Conservation (phyloP, 1,140 invertebrate species). For the Piezodorus guildinii region DNA sequence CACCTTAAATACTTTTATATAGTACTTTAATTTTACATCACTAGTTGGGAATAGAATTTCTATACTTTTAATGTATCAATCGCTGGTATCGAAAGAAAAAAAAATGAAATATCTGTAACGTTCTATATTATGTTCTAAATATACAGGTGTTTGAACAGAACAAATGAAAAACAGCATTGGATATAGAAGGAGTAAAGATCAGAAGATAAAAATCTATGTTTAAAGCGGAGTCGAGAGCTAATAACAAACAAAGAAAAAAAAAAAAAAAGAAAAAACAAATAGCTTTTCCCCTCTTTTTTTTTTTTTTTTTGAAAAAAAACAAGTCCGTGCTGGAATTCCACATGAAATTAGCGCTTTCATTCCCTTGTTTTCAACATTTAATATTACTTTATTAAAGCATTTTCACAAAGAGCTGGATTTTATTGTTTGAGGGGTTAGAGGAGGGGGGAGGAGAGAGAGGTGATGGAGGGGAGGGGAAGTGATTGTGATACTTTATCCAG, state of each 20-base stretch:
- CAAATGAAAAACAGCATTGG: no score
- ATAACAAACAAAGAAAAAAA: constrained; percentile 1
- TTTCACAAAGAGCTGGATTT: constrained; percentile 1
- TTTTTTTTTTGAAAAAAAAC: not conserved
- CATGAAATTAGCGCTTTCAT: constrained; percentile 7
- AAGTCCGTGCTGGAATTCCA: not conserved
- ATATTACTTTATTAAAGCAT: constrained; percentile 7
- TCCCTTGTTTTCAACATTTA: constrained; percentile 6
- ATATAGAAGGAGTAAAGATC: not conserved
- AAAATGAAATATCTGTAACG: no score
- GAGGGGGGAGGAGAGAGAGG: not conserved
- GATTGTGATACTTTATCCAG: constrained; percentile 2
- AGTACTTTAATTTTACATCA: no score
- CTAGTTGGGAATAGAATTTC: no score
- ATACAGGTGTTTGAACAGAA: no score
- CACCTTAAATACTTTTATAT: no score
- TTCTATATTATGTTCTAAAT: no score
- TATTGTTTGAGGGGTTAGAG: not conserved
- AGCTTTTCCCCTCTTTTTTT: not conserved
- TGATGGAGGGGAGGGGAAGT: not conserved
- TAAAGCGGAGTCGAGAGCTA: not conserved
- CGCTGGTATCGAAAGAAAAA: no score
- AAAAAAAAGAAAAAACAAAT: no score
- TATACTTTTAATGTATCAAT: no score
- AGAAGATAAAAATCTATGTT: constrained; percentile 3